A percentile compares a stretch with the other conserved stretches of the same genome.
These are phyloP conservation scores for Holothuria leucospilota DNA, from an alignment of 53 echinoderm and acorn worm species.

Conservation along the genomic window DNA sequence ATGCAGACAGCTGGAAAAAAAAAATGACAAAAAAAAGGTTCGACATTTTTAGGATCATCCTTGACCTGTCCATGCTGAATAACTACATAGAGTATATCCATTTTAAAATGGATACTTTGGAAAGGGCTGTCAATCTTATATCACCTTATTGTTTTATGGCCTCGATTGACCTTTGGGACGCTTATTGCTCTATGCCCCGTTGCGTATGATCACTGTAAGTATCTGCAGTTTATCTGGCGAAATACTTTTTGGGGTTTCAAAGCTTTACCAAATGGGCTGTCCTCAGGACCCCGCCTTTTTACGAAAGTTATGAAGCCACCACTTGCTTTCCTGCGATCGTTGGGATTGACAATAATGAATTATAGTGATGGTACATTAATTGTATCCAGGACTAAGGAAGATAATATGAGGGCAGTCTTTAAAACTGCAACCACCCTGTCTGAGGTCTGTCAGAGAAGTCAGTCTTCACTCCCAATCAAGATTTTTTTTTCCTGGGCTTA, in stretches of 20 bases:
- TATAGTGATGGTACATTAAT: conserved; percentile 59
- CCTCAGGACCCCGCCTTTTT: conserved; percentile 65
- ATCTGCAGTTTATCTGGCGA: conserved; percentile 61
- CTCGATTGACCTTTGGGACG: conserved; percentile 70
- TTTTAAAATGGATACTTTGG: conserved; percentile 65
- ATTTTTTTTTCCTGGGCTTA: neutral
- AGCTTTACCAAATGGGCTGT: conserved; percentile 54
- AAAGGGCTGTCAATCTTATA: conserved; percentile 46
- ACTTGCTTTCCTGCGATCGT: conserved; percentile 11
- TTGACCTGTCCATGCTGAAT: conserved; percentile 58
- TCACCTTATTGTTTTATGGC: conserved; percentile 50
- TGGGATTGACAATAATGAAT: conserved; percentile 8
- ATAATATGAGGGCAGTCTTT: conserved; percentile 9
- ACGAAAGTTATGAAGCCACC: conserved; percentile 68
- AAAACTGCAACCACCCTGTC: conserved; percentile 28
- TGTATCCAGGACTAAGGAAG: neutral
- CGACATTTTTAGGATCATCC: conserved; percentile 31
- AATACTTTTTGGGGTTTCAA: conserved; percentile 46
- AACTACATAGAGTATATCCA: conserved; percentile 54
- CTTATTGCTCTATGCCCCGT: conserved; percentile 71
- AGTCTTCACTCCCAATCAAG: conserved; percentile 24
- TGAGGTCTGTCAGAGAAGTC: conserved; percentile 47
- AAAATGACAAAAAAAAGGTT: conserved; percentile 72
- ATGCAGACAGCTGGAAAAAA: too few relatives aligned
- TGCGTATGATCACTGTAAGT: conserved; percentile 43